Evolutionary conservation across 2,113 vertebrate genomes (phyloP), one percentile per base, ranked within the genome.

Genomic region (Ciconia boyciana): DNA sequence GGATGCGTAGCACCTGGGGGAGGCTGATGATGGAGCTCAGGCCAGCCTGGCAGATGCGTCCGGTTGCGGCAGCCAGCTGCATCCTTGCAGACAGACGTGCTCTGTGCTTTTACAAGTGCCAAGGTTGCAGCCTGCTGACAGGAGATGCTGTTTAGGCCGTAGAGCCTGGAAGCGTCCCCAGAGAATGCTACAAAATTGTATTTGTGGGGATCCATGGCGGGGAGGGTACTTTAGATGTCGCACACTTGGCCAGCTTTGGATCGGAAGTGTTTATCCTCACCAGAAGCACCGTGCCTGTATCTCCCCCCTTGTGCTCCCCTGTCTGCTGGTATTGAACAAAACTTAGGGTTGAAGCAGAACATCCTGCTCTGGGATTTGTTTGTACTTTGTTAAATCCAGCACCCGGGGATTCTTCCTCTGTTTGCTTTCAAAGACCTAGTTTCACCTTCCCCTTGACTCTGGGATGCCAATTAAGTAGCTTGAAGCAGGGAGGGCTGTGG

Each of bases 391-490:
- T 61, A 64, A 82, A 72, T 19, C 78, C 71, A 64, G 49, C 69
- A 32, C 82, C 6, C 1, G 6, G 72, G 82, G 81, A 71, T 86
- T 83, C 71, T 89, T 46, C 28, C 61, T 81, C 43, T 4, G 0
- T 85, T 91, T 75, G 65, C 72, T 89, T 76, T 76, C 91, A 34
- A n/a, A 86, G 86, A 80, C 91, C 93, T 9, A 1, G 48, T 79
- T 93, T 96, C 78, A 92, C 90, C 93, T 95, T 94, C 61, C 88
- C 77, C 65, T 52, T 76, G 75, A 39, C n/a, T 24, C 88, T 18
- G 11, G 89, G 93, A 76, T 93, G 83, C 90, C 96, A 97, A 91
- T 96, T 95, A 96, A 91, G 75, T 69, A 64, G 79, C 95, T 70
- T 5, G 13, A 51, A 82, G 82, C 92, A 83, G 79, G 55, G 52